These are phyloP conservation scores for Lagopus muta DNA, from an alignment of 2,113 vertebrate species.

Conservation along the genomic window DNA sequence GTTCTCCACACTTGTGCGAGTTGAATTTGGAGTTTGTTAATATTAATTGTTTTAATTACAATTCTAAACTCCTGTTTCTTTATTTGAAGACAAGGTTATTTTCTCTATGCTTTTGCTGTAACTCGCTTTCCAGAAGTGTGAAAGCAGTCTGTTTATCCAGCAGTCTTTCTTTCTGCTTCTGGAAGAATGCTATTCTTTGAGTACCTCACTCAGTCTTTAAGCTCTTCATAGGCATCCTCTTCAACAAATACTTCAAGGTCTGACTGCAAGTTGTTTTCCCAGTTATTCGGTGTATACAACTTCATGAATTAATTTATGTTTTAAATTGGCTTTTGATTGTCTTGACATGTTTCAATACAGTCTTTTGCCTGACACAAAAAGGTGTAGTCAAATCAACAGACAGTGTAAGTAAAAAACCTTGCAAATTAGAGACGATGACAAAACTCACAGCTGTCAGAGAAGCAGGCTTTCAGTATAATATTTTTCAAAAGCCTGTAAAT, in stretches of 20 bases:
- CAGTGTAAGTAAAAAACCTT: not conserved
- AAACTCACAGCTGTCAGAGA: not conserved
- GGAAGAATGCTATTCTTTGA: not conserved
- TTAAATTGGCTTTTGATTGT: not conserved
- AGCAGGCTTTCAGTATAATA: not conserved
- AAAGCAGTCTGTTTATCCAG: not conserved
- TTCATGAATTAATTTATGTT: not conserved
- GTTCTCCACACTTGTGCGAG: not conserved
- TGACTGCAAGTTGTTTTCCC: not conserved
- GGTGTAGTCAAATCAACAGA: not conserved
- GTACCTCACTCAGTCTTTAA: not conserved
- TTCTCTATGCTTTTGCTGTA: not conserved
- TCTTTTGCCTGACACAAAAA: not conserved
- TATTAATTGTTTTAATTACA: not conserved
- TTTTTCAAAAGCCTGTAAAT: not conserved
- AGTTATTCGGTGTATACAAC: not conserved
- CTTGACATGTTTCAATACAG: not conserved
- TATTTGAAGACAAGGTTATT: not conserved
- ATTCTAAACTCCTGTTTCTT: not conserved
- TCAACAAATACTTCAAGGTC: not conserved
- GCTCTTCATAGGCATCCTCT: not conserved
- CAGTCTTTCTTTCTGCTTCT: not conserved
- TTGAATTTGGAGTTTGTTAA: not conserved
- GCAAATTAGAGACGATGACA: not conserved
- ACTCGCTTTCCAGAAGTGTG: not conserved